Base-by-base conservation (phyloP, 2,888 invertebrate genomes). In the Resseliella maxima region DNA sequence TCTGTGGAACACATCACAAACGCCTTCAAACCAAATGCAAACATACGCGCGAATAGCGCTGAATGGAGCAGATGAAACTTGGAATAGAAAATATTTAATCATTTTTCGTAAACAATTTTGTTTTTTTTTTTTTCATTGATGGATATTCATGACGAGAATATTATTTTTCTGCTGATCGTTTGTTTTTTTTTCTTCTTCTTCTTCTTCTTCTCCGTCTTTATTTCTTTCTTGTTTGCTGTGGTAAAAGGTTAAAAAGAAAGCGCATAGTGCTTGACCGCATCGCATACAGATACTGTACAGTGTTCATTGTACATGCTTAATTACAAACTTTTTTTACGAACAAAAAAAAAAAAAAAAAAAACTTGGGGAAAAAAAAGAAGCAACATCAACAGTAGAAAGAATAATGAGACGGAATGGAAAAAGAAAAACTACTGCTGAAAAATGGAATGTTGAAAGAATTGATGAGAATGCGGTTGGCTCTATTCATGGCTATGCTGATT, bases 121-220 rank as follows among this genome's bases (percentile, higher is more conserved):
- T n/a, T 38, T 83, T 83, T 24, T 36, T 83, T 38, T 38, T 36
- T n/a, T 38, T 83, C 38, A 38, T 36, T 83, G 83, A 38, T 38
- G 36, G 83, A 24, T 38, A n/a, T 83, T 83, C 38, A 83, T 83
- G 83, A 83, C 83, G 83, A 83, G 38, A 83, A 83, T 83, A 83
- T 83, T 83, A 83, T 38, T 83, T 36, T 8, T 54, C 18, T 21
- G 31, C 0, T 8, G 31, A 64, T 64, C 64, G 31, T 27, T 31
- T 18, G 24, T n/a, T n/a, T n/a, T n/a, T n/a, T n/a, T n/a, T n/a
- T n/a, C n/a, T n/a, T n/a, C n/a, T n/a, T n/a, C n/a, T n/a, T n/a
- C n/a, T n/a, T n/a, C n/a, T n/a, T n/a, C n/a, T n/a, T n/a, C n/a
- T n/a, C n/a, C n/a, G n/a, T n/a, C n/a, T n/a, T 3, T 54, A n/a